Conservation (phyloP, 2,797 vertebrate species). For the Nannoperca australis region DNA sequence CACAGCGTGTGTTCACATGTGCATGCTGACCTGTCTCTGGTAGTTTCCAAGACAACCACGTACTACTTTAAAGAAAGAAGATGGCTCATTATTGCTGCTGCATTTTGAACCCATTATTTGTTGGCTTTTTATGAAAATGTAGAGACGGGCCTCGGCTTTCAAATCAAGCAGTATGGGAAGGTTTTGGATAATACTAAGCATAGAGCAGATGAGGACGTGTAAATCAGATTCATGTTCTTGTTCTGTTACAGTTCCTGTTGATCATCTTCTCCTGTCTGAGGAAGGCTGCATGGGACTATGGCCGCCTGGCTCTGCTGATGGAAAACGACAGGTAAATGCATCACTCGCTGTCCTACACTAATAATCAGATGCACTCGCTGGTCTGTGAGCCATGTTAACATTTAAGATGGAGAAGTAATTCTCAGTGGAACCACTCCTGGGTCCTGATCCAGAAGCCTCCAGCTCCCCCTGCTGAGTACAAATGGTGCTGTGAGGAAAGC, state of each 20-base stretch:
- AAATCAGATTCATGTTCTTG: slow-evolving; percentile 12
- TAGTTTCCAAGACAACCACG: slow-evolving; percentile 88
- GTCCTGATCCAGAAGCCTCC: slow-evolving; percentile 44
- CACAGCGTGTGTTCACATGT: slow-evolving; percentile 49
- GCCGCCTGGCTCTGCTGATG: slow-evolving; percentile 94
- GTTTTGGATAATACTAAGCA: not conserved
- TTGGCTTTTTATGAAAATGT: not conserved
- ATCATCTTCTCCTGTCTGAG: slow-evolving; percentile 96
- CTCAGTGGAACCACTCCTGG: slow-evolving; percentile 12
- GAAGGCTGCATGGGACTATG: slow-evolving; percentile 98
- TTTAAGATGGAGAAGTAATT: slow-evolving; percentile 58
- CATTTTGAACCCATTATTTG: slow-evolving; percentile 41
- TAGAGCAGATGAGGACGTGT: slow-evolving; percentile 10
- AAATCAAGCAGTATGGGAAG: slow-evolving; percentile 1
- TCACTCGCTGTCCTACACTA: not conserved
- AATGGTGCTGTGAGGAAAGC: slow-evolving; percentile 22
- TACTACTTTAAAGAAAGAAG: slow-evolving; percentile 68
- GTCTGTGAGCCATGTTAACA: slow-evolving; percentile 40
- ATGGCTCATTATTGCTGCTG: slow-evolving; percentile 64
- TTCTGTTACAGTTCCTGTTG: slow-evolving; percentile 87
- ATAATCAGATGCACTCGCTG: slow-evolving; percentile 2
- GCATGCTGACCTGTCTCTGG: slow-evolving; percentile 75
- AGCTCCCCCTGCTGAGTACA: slow-evolving; percentile 75
- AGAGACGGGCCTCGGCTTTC: slow-evolving; percentile 7
- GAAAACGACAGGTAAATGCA: slow-evolving; percentile 91